These are phyloP conservation scores for Spinus olivaceus DNA, from an alignment of 2,797 vertebrate species.

Conservation along the genomic window DNA sequence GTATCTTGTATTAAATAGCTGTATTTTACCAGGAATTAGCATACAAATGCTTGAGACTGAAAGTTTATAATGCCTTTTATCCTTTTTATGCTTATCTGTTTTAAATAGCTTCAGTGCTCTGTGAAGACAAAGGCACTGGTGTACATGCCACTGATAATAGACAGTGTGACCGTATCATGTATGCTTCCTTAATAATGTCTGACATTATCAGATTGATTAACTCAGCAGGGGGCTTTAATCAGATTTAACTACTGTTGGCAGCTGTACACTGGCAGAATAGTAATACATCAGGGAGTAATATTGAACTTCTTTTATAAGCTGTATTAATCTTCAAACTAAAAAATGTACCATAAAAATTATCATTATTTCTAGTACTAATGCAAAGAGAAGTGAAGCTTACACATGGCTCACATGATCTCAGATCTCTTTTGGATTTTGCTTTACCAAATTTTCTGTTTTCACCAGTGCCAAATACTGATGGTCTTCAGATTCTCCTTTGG, in stretches of 20 bases:
- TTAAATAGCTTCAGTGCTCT: slow-evolving; percentile 49
- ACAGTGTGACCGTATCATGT: slow-evolving; percentile 63
- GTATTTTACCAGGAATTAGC: slow-evolving; percentile 23
- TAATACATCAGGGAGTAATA: slow-evolving; percentile 60
- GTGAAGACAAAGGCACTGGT: slow-evolving; percentile 66
- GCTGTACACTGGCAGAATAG: slow-evolving; percentile 66
- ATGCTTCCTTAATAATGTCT: slow-evolving; percentile 74
- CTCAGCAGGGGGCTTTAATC: slow-evolving; percentile 70
- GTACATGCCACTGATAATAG: slow-evolving; percentile 61
- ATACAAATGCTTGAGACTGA: slow-evolving; percentile 27
- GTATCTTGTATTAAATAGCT: neutral
- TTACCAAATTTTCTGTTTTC: neutral
- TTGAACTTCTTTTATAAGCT: slow-evolving; percentile 60
- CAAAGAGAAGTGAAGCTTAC: neutral
- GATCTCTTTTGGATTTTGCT: neutral
- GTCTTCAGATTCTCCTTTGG: neutral
- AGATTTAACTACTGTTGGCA: slow-evolving; percentile 74
- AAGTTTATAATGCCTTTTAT: slow-evolving; percentile 33
- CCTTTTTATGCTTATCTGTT: slow-evolving; percentile 47
- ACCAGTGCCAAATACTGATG: neutral
- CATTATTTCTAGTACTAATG: slow-evolving; percentile 25
- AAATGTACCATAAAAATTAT: slow-evolving; percentile 27
- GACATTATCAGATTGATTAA: slow-evolving; percentile 79
- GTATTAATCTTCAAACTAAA: slow-evolving; percentile 51
- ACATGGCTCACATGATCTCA: neutral